Percentiles rank a stretch among this genome's conserved stretches.
Evolutionary conservation across 2,888 invertebrate species (phyloP).

Genomic region (Bombyx huttoni): DNA sequence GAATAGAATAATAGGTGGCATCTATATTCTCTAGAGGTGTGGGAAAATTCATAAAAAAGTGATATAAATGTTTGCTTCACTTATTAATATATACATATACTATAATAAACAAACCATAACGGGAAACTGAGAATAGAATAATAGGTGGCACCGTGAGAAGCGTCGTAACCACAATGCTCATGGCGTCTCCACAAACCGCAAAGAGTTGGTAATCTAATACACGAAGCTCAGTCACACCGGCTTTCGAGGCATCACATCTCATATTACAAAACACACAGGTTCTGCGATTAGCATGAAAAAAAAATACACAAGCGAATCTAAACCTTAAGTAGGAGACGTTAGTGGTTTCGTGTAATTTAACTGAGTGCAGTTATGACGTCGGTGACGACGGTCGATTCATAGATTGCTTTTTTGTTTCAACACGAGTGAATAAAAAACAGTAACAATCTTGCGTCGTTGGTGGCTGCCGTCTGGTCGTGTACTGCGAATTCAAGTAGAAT

Average conservation of each 20-base stretch:
- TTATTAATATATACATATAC: no score
- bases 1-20: slow-evolving; percentile 6
- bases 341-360: slow-evolving; percentile 17
- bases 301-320: slow-evolving; percentile 19
- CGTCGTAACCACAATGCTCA: slow-evolving; percentile 57
- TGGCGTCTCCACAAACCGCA: slow-evolving; percentile 63
- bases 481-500: slow-evolving; percentile 32
- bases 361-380: slow-evolving; percentile 18
- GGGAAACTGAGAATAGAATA: neutral
- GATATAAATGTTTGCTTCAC: no score
- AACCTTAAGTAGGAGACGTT: slow-evolving; percentile 22
- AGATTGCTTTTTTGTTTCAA: slow-evolving; percentile 63
- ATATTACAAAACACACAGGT: slow-evolving; percentile 38
- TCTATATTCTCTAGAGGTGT: no score
- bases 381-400: slow-evolving; percentile 46
- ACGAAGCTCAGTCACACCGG: slow-evolving; percentile 68
- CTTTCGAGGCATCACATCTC: slow-evolving; percentile 64
- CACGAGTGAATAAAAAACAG: slow-evolving; percentile 45
- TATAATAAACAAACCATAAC: no score
- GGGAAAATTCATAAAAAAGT: no score
- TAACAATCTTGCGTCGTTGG: slow-evolving; percentile 38
- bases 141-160: slow-evolving; percentile 48
- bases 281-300: slow-evolving; percentile 14
- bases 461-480: slow-evolving; percentile 44
- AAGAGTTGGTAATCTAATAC: slow-evolving; percentile 67